Conservation (phyloP, 2,113 vertebrate genomes). For the Hippocampus comes region DNA sequence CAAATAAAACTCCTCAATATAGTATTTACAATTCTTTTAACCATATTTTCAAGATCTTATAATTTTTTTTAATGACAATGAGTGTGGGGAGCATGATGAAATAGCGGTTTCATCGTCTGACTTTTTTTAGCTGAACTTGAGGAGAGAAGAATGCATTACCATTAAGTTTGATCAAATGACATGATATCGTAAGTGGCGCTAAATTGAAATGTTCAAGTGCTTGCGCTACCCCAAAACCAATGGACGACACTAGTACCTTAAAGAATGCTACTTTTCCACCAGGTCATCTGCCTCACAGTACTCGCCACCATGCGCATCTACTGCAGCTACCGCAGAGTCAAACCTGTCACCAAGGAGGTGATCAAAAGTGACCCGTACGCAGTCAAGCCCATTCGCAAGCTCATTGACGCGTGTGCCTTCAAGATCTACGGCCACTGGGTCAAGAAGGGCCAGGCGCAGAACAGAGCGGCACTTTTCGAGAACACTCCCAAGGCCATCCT, state of each 20-base stretch:
- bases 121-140: too few relatives aligned
- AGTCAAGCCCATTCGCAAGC: slow-evolving; percentile 85
- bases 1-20: neutral
- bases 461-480: slow-evolving; percentile 94
- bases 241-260: neutral
- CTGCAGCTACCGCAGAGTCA: slow-evolving; percentile 86
- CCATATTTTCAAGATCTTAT: too few relatives aligned
- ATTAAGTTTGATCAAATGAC: too few relatives aligned
- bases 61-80: too few relatives aligned
- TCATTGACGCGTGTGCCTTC: slow-evolving; percentile 94
- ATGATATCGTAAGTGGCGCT: too few relatives aligned
- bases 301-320: slow-evolving; percentile 90
- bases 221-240: neutral
- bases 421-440: slow-evolving; percentile 98
- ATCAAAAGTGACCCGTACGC: slow-evolving; percentile 88
- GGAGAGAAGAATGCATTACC: too few relatives aligned
- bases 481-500: slow-evolving; percentile 92
- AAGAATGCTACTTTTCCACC: slow-evolving; percentile 14
- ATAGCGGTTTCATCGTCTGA: too few relatives aligned
- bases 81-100: too few relatives aligned
- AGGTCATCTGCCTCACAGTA: slow-evolving; percentile 91
- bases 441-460: slow-evolving; percentile 96
- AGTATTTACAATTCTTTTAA: too few relatives aligned
- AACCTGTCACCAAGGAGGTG: slow-evolving; percentile 86
- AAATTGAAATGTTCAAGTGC: too few relatives aligned